Evolutionary conservation across 2,888 invertebrate genomes (phyloP), one percentile per base, ranked within the genome.

Genomic region (Alviniconcha strummeri): DNA sequence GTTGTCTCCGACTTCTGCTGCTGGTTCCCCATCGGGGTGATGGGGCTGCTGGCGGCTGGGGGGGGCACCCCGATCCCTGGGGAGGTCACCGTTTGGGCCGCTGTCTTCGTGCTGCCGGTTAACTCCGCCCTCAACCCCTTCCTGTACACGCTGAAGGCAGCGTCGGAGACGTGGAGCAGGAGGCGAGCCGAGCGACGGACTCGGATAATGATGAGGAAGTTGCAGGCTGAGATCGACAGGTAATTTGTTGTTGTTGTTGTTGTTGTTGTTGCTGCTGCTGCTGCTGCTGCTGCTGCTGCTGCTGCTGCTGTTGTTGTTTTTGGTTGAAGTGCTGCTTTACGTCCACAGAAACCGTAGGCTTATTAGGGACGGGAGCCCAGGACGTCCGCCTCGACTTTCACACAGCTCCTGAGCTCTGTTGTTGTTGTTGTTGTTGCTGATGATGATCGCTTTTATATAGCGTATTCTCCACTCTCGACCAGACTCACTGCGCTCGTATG

Each of bases 91-190:
- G 19, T 57, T 19, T 56, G 57, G 76, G 19, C 57, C 55, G 57
- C 57, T 19, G 11, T 77, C 9, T 56, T 19, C n/a, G 76, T 77
- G 8, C 76, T 77, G 15, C 76, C 76, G 9, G 57, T 77, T 19
- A 77, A 77, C 19, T 77, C 76, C 7, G 76, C 76, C 76, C n/a
- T 77, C 76, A 77, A 77, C 15, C 76, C 76, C 11, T 77, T 77
- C 76, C 56, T 77, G 57, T 77, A 77, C 76, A 77, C 76, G 19
- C 57, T 77, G 19, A 11, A 11, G 19, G 57, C 57, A 57, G 19
- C 57, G 57, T 19, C 9, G 57, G 76, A 77, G 76, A 56, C 57
- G 57, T 19, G 54, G 11, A 9, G 11, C 76, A 77, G 56, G n/a
- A 8, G 8, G 76, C n/a, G 8, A 0, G 76, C 13, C 52, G 74